Evolutionary conservation across 2,797 vertebrate species (phyloP).

Genomic region (Clarias pachynema): DNA sequence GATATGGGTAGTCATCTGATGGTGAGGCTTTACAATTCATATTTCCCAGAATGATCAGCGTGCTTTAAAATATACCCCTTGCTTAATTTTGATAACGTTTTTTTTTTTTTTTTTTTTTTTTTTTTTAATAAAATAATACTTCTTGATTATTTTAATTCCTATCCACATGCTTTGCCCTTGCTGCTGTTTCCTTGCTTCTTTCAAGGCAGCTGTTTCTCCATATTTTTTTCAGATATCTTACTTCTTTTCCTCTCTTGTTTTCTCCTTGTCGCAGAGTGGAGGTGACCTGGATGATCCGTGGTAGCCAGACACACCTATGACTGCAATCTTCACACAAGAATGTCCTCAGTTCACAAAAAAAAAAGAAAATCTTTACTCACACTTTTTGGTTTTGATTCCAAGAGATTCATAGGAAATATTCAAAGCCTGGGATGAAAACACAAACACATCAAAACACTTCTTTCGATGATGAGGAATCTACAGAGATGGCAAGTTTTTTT

Average conservation of each 20-base stretch:
- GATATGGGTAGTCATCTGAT: not conserved
- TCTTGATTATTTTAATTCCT: not conserved
- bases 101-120: not conserved
- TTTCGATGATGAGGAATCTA: conserved; percentile 55
- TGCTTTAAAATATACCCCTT: not conserved
- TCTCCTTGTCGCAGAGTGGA: conserved; percentile 83
- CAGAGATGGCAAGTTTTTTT: conserved; percentile 39
- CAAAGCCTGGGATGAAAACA: conserved; percentile 57
- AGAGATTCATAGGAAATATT: conserved; percentile 68
- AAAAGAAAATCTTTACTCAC: conserved; percentile 79
- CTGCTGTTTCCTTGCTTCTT: conserved; percentile 34
- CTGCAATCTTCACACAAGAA: conserved; percentile 54
- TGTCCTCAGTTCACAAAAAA: conserved; percentile 75
- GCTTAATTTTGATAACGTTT: conserved; percentile 10
- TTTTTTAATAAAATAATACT: not conserved
- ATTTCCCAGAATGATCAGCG: not conserved
- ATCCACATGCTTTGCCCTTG: conserved; percentile 19
- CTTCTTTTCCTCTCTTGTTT: conserved; percentile 58
- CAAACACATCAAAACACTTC: conserved; percentile 35
- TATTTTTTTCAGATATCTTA: conserved; percentile 41
- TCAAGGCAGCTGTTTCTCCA: conserved; percentile 26
- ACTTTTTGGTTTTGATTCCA: conserved; percentile 64
- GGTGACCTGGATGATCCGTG: conserved; percentile 97
- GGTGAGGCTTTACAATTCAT: not conserved
- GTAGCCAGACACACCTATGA: conserved; percentile 77